These are phyloP conservation scores for Lymantria monacha DNA, from an alignment of 2,888 invertebrate genomes.

Conservation along the genomic window DNA sequence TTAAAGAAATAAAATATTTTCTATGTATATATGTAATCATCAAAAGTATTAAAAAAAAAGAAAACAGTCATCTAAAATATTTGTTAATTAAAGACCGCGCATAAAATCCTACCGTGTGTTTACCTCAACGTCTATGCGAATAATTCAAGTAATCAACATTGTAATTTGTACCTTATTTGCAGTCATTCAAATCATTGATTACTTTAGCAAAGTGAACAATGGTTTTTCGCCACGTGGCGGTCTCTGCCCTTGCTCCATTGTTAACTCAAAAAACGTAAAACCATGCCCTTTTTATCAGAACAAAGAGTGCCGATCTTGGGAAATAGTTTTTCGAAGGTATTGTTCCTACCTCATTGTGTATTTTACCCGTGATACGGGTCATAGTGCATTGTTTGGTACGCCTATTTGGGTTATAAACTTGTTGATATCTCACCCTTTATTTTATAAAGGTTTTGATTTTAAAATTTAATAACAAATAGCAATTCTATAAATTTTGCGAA, in stretches of 20 bases:
- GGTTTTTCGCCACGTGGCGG: constrained; percentile 60
- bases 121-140: constrained; percentile 5
- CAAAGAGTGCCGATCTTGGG: constrained; percentile 60
- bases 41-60: background rate
- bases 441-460: background rate
- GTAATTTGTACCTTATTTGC: constrained; percentile 7
- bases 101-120: constrained; percentile 11
- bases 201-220: constrained; percentile 24
- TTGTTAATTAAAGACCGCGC: background rate
- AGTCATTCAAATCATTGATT: constrained; percentile 18
- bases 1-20: no score
- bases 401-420: constrained; percentile 7
- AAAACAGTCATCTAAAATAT: no score
- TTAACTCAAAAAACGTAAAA: constrained; percentile 72
- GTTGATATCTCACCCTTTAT: constrained; percentile 4
- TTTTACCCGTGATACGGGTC: constrained; percentile 43
- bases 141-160: background rate
- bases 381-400: constrained; percentile 23
- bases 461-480: background rate
- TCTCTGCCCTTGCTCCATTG: constrained; percentile 52
- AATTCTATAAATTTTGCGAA: background rate
- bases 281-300: constrained; percentile 58
- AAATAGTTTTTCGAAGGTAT: constrained; percentile 56
- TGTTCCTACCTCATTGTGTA: constrained; percentile 51
- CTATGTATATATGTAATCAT: background rate